phyloP scores from a whole-genome alignment of 1,140 invertebrate species.

The Drosophila kanapiae region DNA sequence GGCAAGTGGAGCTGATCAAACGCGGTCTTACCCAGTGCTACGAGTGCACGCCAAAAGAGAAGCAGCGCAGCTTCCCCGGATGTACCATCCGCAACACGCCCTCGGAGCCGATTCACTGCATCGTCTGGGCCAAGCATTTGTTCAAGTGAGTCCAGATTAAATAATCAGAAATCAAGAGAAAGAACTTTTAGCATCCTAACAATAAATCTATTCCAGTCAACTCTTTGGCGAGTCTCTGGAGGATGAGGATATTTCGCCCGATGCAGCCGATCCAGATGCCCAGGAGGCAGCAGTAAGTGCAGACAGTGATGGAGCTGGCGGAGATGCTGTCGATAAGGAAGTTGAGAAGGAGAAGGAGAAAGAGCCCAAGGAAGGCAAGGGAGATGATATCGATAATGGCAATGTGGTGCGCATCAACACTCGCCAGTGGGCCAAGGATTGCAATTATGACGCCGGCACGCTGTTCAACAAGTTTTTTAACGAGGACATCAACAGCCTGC shows the following conservation, averaged over 20 bases:
- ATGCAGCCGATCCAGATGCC: constrained; percentile 96
- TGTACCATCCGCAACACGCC: constrained; percentile 99
- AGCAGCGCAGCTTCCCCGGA: constrained; percentile 97
- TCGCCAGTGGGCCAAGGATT: constrained; percentile 93
- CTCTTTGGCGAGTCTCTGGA: constrained; percentile 98
- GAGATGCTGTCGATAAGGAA: constrained; percentile 35
- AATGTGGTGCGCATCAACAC: constrained; percentile 95
- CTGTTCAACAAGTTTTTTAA: constrained; percentile 96
- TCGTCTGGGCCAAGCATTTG: constrained; percentile 99
- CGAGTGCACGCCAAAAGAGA: constrained; percentile 96
- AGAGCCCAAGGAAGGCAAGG: constrained; percentile 71
- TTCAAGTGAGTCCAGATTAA: constrained; percentile 92
- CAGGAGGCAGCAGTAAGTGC: constrained; percentile 86
- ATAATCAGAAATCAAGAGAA: background rate
- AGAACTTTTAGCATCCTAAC: background rate
- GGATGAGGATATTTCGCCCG: constrained; percentile 99
- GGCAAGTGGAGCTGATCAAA: constrained; percentile 94
- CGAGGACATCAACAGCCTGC: constrained; percentile 98
- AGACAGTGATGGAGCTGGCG: constrained; percentile 88
- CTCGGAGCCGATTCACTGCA: constrained; percentile 99
- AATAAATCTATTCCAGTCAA: constrained; percentile 88
- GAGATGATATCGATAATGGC: constrained; percentile 87
- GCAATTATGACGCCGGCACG: constrained; percentile 93
- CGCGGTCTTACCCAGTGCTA: constrained; percentile 98
- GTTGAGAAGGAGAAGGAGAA: constrained; percentile 81